phyloP scores from a whole-genome alignment of 2,113 vertebrate species.

The Dermatemys mawii region DNA sequence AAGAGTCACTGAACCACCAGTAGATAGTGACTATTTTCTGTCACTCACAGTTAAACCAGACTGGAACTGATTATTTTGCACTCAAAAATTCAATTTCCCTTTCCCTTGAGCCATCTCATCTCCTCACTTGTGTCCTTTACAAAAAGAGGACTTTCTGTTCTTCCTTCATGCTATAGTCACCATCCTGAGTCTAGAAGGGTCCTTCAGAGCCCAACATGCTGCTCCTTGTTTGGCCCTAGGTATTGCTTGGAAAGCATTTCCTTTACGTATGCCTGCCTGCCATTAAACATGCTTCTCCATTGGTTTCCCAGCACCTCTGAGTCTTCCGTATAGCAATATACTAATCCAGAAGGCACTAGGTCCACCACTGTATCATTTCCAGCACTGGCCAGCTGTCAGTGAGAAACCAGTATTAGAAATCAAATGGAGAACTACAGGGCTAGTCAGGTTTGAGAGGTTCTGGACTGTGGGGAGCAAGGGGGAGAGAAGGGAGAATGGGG shows the following conservation, averaged over 20 bases:
- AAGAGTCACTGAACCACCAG: neutral
- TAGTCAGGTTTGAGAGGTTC: neutral
- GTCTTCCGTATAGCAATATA: neutral
- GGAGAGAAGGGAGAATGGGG: neutral
- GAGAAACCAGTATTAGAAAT: neutral
- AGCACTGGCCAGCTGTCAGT: neutral
- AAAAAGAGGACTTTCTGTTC: neutral
- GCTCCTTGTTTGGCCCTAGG: neutral
- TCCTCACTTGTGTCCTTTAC: neutral
- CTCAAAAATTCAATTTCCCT: neutral
- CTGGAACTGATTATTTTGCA: neutral
- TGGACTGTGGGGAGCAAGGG: too few relatives aligned
- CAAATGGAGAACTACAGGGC: neutral
- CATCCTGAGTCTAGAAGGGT: fast-evolving
- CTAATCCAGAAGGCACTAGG: neutral
- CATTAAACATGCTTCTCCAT: neutral
- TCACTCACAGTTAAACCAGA: neutral
- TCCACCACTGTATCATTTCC: slow-evolving; percentile 1
- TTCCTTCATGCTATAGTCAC: fast-evolving
- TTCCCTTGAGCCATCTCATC: neutral
- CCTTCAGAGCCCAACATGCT: fast-evolving
- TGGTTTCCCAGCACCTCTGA: fast-evolving
- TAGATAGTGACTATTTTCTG: neutral
- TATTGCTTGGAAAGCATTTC: fast-evolving
- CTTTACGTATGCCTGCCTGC: neutral